These are phyloP conservation scores for Heliconius sara DNA, from an alignment of 2,888 invertebrate genomes.

Conservation along the genomic window DNA sequence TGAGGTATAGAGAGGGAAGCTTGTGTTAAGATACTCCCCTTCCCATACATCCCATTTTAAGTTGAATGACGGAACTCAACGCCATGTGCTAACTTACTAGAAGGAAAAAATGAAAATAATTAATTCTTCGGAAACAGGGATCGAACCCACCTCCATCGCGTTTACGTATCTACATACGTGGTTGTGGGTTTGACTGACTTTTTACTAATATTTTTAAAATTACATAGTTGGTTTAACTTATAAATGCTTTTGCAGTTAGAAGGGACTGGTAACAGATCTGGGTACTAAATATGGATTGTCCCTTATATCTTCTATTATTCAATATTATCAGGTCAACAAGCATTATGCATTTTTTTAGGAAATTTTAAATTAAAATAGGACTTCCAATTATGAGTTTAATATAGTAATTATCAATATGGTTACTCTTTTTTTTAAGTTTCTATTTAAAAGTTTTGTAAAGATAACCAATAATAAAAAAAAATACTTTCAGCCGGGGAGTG, in stretches of 20 bases:
- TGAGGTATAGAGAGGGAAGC: not conserved
- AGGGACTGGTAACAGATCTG: slow-evolving; percentile 15
- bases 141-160: no score
- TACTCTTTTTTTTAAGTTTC: no score
- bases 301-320: not conserved
- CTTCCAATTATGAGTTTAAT: no score
- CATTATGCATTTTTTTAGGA: not conserved
- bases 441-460: no score
- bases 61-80: not conserved
- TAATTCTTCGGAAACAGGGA: no score
- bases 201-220: not conserved
- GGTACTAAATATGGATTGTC: not conserved
- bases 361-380: not conserved
- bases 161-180: no score
- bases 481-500: no score
- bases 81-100: not conserved
- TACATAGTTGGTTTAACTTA: not conserved
- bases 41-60: no score
- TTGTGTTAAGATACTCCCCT: not conserved
- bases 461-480: no score
- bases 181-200: no score
- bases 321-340: not conserved
- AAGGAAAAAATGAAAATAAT: no score
- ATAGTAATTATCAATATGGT: no score
- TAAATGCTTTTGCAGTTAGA: slow-evolving; percentile 5